Percentiles rank a stretch among this genome's conserved stretches.
Conservation (phyloP, 2,888 invertebrate genomes). For the Nemoura dubitans region DNA sequence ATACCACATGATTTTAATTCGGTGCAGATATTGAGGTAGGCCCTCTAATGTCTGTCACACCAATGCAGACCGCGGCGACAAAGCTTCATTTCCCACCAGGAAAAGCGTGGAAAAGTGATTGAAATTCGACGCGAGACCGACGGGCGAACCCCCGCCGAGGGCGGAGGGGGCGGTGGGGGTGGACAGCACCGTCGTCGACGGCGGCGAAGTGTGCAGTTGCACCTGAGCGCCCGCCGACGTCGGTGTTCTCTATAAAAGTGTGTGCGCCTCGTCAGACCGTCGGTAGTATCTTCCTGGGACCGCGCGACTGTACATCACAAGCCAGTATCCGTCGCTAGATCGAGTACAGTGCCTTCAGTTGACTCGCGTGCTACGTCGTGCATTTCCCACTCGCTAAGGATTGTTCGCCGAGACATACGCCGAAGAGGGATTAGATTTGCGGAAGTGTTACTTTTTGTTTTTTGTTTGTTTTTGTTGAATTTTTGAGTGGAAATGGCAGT, state of each 20-base stretch:
- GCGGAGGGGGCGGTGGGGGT: not conserved
- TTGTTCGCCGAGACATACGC: not conserved
- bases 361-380: not conserved
- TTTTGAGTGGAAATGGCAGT: slow-evolving; percentile 74
- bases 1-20: no score
- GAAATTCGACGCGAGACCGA: no score
- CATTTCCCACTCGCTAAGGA: not conserved
- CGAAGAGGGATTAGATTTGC: not conserved
- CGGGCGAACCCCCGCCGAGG: no score
- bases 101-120: no score
- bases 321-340: not conserved
- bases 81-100: no score
- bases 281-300: not conserved
- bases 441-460: slow-evolving; percentile 19
- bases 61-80: no score
- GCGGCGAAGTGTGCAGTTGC: not conserved
- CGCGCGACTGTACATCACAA: not conserved
- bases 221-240: not conserved
- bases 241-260: not conserved
- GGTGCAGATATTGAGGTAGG: no score
- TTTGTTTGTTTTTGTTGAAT: slow-evolving; percentile 27
- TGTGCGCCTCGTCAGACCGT: not conserved
- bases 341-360: not conserved
- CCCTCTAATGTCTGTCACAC: no score
- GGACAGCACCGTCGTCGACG: not conserved